Conservation (phyloP, 2,113 vertebrate genomes). For the Podiceps cristatus region DNA sequence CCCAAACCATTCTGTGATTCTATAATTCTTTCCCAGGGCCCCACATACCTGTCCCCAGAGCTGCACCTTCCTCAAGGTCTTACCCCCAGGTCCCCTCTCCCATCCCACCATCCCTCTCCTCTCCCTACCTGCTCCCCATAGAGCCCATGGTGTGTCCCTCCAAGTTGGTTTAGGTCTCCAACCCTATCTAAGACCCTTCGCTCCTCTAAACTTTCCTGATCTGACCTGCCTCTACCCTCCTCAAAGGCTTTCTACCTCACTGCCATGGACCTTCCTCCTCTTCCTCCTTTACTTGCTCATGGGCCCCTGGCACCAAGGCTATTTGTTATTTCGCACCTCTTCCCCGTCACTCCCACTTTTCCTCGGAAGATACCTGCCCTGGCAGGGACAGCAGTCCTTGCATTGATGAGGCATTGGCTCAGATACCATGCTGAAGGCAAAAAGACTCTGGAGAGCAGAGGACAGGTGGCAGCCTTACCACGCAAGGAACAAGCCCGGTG, state of each 20-base stretch:
- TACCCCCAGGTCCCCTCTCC: no score
- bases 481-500: neutral
- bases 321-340: neutral
- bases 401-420: neutral
- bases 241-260: neutral
- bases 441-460: neutral
- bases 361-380: neutral
- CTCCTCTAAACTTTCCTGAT: neutral
- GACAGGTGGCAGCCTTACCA: neutral
- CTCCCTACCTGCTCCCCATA: no score
- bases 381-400: neutral
- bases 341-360: accelerated
- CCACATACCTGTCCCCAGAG: no score
- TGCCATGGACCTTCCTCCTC: neutral
- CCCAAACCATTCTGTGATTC: no score
- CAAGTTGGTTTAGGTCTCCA: neutral
- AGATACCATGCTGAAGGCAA: neutral
- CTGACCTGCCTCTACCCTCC: neutral
- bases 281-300: neutral
- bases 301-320: neutral
- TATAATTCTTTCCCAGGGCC: no score
- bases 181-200: neutral
- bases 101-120: no score
- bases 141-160: no score
- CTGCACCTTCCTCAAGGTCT: no score